Base-by-base conservation (phyloP, 2,888 invertebrate genomes). In the Mycogona germanica region DNA sequence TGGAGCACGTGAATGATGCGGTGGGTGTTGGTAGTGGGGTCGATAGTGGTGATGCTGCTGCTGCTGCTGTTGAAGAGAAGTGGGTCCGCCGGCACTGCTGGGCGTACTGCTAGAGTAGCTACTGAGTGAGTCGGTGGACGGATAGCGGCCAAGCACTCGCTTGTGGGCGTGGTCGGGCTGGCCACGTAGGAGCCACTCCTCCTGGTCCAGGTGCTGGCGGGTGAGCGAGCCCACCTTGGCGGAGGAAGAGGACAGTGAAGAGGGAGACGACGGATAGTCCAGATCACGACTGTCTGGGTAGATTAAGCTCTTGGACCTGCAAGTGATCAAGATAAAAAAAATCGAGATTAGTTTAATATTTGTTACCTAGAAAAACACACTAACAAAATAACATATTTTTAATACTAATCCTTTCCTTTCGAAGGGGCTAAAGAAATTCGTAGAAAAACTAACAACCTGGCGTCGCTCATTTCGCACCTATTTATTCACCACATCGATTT, bases 51-150 rank as follows among this genome's bases (percentile, higher is more conserved):
- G n/a, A n/a, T n/a, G n/a, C n/a, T n/a, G n/a, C n/a, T n/a, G n/a
- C n/a, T n/a, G n/a, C n/a, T n/a, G n/a, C n/a, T n/a, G n/a, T n/a
- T n/a, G n/a, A n/a, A n/a, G n/a, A n/a, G n/a, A n/a, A n/a, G n/a
- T n/a, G n/a, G n/a, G n/a, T 35, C 35, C 35, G 35, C n/a, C 12
- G n/a, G 12, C 12, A 35, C 35, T 41, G 29, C 56, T 49, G 19
- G 35, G 30, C 37, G 19, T 40, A 19, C 47, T 55, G 29, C 46
- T 46, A 7, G 48, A 56, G 2, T 45, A 46, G 25, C 56, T 56
- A 12, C 45, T 52, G 19, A 56, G 32, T 7, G 56, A 56, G 37
- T 56, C 56, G 12, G 56, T 56, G 35, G 53, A 54, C 19, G 56
- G 53, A 48, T 56, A 53, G n/a, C 56, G 53, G 26, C 53, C 56